Evolutionary conservation across 64 coral and sea anemone species (phyloP), one percentile per base, ranked within the genome.

Genomic region (Cladopsammia gracilis): DNA sequence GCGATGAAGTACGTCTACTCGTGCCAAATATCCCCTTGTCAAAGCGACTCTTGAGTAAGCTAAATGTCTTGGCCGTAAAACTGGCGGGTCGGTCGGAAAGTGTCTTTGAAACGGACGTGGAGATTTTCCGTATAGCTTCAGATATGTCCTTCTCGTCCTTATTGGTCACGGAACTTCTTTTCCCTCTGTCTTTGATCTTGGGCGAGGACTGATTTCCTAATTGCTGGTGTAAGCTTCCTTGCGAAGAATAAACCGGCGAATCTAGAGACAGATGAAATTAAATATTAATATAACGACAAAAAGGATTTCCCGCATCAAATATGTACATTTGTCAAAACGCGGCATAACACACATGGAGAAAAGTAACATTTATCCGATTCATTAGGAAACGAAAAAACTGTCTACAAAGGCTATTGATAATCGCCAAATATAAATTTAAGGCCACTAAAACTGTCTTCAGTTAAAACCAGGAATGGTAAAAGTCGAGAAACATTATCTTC

Each of bases 111-210:
- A 93, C 49, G 18, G 80, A 86, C 16, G 91, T 44, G 23, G 72
- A 69, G 43, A 93, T 93, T 64, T 87, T 93, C 1, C 82, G 70
- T 12, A 93, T 93, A 18, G 91, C 91, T 15, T 86, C 82, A 16
- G 91, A 77, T 18, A 93, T 93, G 58, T 93, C 91, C 74, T 93
- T 93, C 60, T 87, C 83, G 91, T 93, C 91, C 22, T 85, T 93
- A 11, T 77, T 57, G 6, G 46, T 52, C 24, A 93, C 4, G 7
- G 91, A 93, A 10, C 64, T 56, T 60, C 73, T 86, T 46, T 78
- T 93, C 19, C 14, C 71, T 50, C 46, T 84, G 23, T 62, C 90
- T 22, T 57, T 71, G 56, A 47, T 53, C 58, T 67, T 93, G 15
- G 51, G 82, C 44, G 46, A 19, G 11, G 56, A 64, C 24, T 58